Base-by-base conservation (phyloP, 2,888 invertebrate species). In the Beris morrisii region DNA sequence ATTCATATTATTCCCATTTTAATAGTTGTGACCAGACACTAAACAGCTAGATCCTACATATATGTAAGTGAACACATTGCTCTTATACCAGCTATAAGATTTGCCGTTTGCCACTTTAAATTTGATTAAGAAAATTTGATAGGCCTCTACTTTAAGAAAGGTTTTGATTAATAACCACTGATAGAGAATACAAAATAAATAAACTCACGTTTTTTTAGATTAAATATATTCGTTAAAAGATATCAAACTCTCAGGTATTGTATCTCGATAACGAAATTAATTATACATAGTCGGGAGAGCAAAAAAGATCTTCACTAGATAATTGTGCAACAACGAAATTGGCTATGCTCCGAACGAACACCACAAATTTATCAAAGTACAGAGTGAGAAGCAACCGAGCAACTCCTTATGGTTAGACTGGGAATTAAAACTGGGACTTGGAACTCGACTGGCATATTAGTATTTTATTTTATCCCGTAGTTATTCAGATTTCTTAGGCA, bases 231-330 rank as follows among this genome's bases (percentile, higher is more conserved):
- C 72, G 71, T 72, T 72, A 72, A 71, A 69, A 72, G 72, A 71
- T 72, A 66, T 70, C 69, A 70, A 71, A 71, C 70, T 59, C 64
- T 38, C 61, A 64, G 69, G 67, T 70, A 71, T 72, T 72, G 71
- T 71, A 72, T 72, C 72, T 72, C 70, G 72, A 72, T 72, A 72
- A 69, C 66, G 56, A 72, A 72, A 72, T 72, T 72, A 72, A 72
- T 72, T 72, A 72, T 72, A 72, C 72, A 72, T 70, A 72, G 72
- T 71, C 72, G 69, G 67, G 65, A 45, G 59, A 68, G 64, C 59
- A 58, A 68, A 58, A 57, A 44, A 68, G 68, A 68, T 68, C 64
- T 64, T 53, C 52, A 48, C 13, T 28, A 57, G 68, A 68, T 68
- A 67, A 57, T 67, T 64, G 64, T 64, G 58, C 67, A 67, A 67